phyloP scores from a whole-genome alignment of 2,888 invertebrate genomes.

The Cryptocephalus primarius region DNA sequence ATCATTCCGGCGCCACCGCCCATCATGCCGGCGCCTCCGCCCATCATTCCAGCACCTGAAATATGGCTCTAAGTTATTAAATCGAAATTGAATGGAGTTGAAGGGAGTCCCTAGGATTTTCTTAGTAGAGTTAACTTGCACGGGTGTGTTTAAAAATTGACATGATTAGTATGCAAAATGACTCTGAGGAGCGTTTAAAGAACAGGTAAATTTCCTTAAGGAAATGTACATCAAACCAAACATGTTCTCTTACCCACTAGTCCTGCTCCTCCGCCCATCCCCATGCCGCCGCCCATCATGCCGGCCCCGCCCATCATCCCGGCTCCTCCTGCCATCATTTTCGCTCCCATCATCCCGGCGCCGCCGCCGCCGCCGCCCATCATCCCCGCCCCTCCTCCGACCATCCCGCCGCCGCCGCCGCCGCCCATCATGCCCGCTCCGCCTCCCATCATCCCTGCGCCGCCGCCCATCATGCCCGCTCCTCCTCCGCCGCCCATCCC shows the following conservation, averaged over 20 bases:
- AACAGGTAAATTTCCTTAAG: no score
- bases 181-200: no score
- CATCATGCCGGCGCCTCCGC: constrained; percentile 15
- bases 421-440: constrained; percentile 24
- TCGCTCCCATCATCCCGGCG: constrained; percentile 6
- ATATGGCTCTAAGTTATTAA: no score
- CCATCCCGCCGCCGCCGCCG: constrained; percentile 5
- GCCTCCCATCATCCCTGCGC: constrained; percentile 17
- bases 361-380: constrained; percentile 18
- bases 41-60: constrained; percentile 23
- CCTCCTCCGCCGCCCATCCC: constrained; percentile 17
- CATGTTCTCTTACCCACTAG: background rate
- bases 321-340: constrained; percentile 5
- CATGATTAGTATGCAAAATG: no score
- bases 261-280: constrained; percentile 1
- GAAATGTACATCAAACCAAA: no score
- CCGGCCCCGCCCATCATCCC: constrained; percentile 25
- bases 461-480: constrained; percentile 19
- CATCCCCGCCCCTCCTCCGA: constrained; percentile 19
- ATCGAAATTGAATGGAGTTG: no score
- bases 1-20: constrained; percentile 13
- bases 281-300: constrained; percentile 30
- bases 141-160: no score
- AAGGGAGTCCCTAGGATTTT: no score
- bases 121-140: no score